Conservation (phyloP, 2,888 invertebrate genomes). For the Tachystola acroxantha region DNA sequence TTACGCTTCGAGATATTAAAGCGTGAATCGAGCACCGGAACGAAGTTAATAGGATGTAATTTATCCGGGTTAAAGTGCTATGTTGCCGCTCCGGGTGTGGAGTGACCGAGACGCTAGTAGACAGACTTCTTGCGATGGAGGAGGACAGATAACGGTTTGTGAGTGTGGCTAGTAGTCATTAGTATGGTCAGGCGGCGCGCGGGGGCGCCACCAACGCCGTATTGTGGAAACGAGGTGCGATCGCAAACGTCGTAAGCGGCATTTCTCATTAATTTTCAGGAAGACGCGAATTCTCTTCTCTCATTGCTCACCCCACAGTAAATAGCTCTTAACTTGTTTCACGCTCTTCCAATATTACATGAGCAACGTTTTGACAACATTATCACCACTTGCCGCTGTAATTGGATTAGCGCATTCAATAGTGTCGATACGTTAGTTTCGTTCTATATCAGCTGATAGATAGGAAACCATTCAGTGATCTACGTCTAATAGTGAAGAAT, state of each 20-base stretch:
- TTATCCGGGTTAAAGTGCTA: constrained; percentile 70
- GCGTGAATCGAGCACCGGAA: constrained; percentile 71
- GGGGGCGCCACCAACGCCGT: constrained; percentile 56
- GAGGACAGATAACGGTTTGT: constrained; percentile 56
- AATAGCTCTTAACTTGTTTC: constrained; percentile 57
- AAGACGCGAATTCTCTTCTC: constrained; percentile 66
- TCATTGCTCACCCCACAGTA: constrained; percentile 54
- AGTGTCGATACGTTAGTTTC: not conserved
- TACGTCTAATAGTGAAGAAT: not conserved
- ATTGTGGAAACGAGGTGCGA: constrained; percentile 62
- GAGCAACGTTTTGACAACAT: constrained; percentile 20
- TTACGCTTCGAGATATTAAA: constrained; percentile 62
- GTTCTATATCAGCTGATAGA: too few species aligned
- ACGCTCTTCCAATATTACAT: constrained; percentile 29
- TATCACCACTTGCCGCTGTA: not conserved
- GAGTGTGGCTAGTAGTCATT: constrained; percentile 58
- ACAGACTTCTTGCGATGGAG: constrained; percentile 24
- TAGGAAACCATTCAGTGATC: too few species aligned
- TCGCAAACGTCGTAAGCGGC: constrained; percentile 63
- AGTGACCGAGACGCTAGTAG: constrained; percentile 44
- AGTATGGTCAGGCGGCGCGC: constrained; percentile 49
- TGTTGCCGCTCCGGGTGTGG: constrained; percentile 69
- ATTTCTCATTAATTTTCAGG: constrained; percentile 73
- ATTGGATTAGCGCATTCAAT: not conserved
- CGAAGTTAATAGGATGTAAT: constrained; percentile 76